phyloP scores from a whole-genome alignment of 2,113 vertebrate species.

The Oenanthe melanoleuca region DNA sequence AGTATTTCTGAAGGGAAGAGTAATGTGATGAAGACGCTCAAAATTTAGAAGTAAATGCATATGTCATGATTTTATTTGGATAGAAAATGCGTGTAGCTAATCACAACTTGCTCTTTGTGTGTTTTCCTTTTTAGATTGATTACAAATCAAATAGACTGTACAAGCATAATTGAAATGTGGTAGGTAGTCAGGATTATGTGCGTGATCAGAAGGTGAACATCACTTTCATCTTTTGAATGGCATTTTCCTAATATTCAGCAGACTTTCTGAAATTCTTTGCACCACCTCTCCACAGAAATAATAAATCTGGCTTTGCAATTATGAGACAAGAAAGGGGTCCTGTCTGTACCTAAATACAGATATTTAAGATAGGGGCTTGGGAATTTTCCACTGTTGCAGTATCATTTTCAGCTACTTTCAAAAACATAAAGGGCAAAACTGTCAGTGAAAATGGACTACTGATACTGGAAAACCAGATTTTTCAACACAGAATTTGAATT shows the following conservation, averaged over 20 bases:
- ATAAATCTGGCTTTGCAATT: not conserved
- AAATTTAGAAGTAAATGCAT: not conserved
- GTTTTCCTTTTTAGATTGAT: constrained; percentile 27
- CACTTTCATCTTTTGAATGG: not conserved
- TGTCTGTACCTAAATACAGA: not conserved
- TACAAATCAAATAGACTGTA: not conserved
- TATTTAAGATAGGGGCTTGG: not conserved
- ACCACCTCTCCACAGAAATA: not conserved
- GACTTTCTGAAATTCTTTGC: not conserved
- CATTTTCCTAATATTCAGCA: not conserved
- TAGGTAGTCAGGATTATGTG: not conserved
- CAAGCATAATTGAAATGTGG: not conserved
- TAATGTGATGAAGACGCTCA: not conserved
- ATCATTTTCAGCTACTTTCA: not conserved
- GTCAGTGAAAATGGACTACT: not conserved
- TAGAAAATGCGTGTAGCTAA: not conserved
- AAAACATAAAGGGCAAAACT: not conserved
- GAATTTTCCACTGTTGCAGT: not conserved
- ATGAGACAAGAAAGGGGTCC: not conserved
- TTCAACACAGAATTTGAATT: not conserved
- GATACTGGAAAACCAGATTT: not conserved
- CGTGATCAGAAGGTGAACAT: not conserved
- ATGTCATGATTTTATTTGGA: not conserved
- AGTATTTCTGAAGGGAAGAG: not conserved
- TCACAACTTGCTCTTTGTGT: not conserved